These are phyloP conservation scores for Hassar affinis DNA, from an alignment of 2,113 vertebrate species.

Conservation along the genomic window DNA sequence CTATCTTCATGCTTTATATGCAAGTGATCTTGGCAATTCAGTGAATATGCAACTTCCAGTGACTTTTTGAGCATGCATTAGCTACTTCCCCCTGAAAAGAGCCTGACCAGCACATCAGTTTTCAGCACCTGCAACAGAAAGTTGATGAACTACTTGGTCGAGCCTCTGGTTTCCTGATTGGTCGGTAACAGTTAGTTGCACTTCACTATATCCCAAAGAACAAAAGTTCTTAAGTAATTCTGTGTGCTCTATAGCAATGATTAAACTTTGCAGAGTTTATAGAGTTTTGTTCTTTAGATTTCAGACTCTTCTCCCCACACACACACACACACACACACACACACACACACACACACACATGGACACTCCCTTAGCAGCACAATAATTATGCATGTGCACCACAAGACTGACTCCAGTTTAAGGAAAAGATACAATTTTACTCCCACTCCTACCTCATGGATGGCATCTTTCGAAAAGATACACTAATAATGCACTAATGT, in stretches of 20 bases:
- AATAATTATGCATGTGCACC: slow-evolving; percentile 13
- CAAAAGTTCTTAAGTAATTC: background rate
- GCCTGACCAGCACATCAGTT: background rate
- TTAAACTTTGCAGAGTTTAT: slow-evolving; percentile 26
- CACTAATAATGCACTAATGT: slow-evolving; percentile 29
- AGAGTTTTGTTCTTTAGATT: slow-evolving; percentile 10
- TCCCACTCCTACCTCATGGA: slow-evolving; percentile 15
- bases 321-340: slow-evolving; percentile 28
- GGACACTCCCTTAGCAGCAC: background rate
- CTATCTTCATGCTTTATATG: no score
- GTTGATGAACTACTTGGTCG: background rate
- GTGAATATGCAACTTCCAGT: background rate
- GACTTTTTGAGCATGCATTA: background rate
- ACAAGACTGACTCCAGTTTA: slow-evolving; percentile 8
- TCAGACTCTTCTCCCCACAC: slow-evolving; percentile 31
- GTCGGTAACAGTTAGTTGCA: background rate
- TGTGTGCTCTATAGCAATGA: slow-evolving; percentile 42
- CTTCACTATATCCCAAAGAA: no score
- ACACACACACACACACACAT: background rate
- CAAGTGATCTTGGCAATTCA: no score
- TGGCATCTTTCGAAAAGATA: background rate
- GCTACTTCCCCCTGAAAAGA: background rate
- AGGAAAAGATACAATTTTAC: slow-evolving; percentile 19
- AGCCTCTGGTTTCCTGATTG: background rate
- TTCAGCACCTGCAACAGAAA: background rate